Base-by-base conservation (phyloP, 2,797 vertebrate species). In the Trichosurus vulpecula region DNA sequence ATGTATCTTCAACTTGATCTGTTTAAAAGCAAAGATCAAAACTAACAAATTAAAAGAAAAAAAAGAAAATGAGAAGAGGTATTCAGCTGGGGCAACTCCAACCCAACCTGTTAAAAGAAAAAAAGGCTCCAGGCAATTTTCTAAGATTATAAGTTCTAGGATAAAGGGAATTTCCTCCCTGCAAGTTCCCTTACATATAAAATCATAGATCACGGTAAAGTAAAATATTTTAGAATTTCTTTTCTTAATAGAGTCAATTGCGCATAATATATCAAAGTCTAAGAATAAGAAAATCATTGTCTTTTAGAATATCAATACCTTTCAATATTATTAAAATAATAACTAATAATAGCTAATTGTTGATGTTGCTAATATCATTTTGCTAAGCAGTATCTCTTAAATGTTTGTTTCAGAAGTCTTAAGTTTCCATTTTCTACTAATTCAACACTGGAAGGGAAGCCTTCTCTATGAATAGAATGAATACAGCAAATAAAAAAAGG, bases 171-270 rank as follows among this genome's bases (percentile, higher is more conserved):
- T 81, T 81, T 81, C 74, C 74, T 47, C 9, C 16, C 5, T n/a
- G 61, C 16, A 41, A 74, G 35, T 25, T 81, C 22, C 8, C 41
- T 81, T 47, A 81, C 41, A 47, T 47, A 81, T 47, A 41, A 81
- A 81, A 81, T 47, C 74, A 47, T 9, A 81, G 66, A 81, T 81
- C 41, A 47, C 47, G 41, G 41, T 47, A 81, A 47, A 81, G 25
- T 47, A 94, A 96, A 91, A 93, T 92, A 22, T 74, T 93, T 57
- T 91, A 92, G 51, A 95, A 94, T 29, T 94, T 92, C 4, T 93
- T 89, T 93, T 47, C 87, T 47, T 96, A 54, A 90, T 91, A 94
- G 55, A 58, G 22, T 47, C 22, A 81, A 47, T 27, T 81, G 41
- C 27, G 22, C 3, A 25, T 56, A 93, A 95, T n/a, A 35, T 12